These are phyloP conservation scores for Trileptium ribeirensis DNA, from an alignment of 2,888 invertebrate genomes.

Conservation along the genomic window DNA sequence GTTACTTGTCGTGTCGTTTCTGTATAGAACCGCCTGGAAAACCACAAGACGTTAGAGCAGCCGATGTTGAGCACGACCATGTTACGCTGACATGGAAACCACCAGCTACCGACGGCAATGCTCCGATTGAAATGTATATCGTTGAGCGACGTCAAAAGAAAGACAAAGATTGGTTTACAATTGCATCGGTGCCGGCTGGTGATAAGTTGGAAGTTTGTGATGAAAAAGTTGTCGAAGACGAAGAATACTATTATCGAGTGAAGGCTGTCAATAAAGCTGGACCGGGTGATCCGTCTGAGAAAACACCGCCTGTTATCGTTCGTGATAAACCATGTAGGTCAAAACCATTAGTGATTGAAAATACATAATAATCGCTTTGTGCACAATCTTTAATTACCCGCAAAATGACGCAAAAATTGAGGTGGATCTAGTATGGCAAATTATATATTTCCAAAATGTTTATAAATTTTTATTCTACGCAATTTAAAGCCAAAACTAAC, in stretches of 20 bases:
- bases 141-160: constrained; percentile 51
- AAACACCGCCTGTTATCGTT: constrained; percentile 36
- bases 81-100: constrained; percentile 46
- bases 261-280: constrained; percentile 85
- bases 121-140: constrained; percentile 47
- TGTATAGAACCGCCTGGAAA: constrained; percentile 55
- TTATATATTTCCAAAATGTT: too few species aligned
- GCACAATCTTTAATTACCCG: too few species aligned
- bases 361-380: too few species aligned
- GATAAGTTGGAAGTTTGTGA: constrained; percentile 40
- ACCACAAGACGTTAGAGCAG: constrained; percentile 52
- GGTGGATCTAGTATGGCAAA: too few species aligned
- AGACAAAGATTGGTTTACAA: constrained; percentile 49
- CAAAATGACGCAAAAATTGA: too few species aligned
- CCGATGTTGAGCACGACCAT: constrained; percentile 46
- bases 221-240: constrained; percentile 50
- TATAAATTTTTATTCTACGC: too few species aligned
- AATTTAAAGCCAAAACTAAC: too few species aligned
- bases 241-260: constrained; percentile 51
- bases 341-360: too few species aligned
- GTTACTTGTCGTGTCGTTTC: too few species aligned
- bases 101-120: constrained; percentile 43
- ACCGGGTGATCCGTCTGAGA: constrained; percentile 71
- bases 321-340: constrained; percentile 45
- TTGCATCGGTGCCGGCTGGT: constrained; percentile 41